Base-by-base conservation (phyloP, 2,113 vertebrate species). In the Carollia perspicillata region DNA sequence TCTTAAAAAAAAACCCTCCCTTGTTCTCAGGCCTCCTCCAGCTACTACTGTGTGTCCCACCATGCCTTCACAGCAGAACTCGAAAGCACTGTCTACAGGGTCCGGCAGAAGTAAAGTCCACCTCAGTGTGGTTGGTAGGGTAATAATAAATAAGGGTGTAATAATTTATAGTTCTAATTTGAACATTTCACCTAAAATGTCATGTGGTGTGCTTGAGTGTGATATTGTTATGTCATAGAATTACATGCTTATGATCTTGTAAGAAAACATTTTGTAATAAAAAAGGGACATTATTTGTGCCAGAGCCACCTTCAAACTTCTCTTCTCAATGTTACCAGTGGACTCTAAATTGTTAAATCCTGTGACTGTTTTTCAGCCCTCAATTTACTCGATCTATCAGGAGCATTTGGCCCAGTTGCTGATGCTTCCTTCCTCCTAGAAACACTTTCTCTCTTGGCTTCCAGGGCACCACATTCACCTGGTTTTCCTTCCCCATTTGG, bases 371-470 rank as follows among this genome's bases (percentile, higher is more conserved):
- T 93, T 37, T 87, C 44, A 79, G 49, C 33, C 20, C n/a, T 74
- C n/a, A 71, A 72, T 68, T 35, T 80, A 72, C 40, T 47, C 74
- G 23, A 33, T 47, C 42, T 49, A 18, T 60, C 74, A 81, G 35
- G 42, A 92, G 33, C 49, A 88, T 74, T 3, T 91, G 77, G 74
- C 71, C 92, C 6, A 79, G 40, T 18, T 93, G 35, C 17, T 35
- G 10, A 79, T 72, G 17, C 63, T 30, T 53, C 51, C 78, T 53
- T 69, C 23, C 23, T 94, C 63, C n/a, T 65, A 84, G 68, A 95
- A 81, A 93, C 35, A 93, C 35, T 53, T 66, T 51, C 63, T 68
- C n/a, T 81, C 83, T 42, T 79, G n/a, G 78, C 33, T 84, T 95
- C 66, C 35, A 37, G 35, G 30, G 11, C 63, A 84, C 20, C 33